phyloP scores from a whole-genome alignment of 2,888 invertebrate species.

The Calephelis perditalis region DNA sequence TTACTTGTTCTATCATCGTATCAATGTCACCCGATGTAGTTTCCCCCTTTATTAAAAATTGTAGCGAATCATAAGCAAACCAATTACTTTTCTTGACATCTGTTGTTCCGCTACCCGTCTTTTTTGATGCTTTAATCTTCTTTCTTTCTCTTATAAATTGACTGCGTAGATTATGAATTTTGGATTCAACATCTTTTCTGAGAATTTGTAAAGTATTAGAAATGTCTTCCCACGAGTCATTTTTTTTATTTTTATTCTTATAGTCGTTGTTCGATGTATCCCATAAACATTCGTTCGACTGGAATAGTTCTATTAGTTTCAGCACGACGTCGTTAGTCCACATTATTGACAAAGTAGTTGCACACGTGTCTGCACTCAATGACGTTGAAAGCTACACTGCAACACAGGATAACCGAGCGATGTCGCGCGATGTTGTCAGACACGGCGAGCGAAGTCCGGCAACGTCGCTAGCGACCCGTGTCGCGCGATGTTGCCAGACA shows the following conservation, averaged over 20 bases:
- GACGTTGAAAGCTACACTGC: slow-evolving; percentile 16
- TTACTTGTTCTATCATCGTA: too few species aligned
- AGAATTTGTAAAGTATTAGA: background rate
- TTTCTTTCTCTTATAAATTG: background rate
- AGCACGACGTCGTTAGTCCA: slow-evolving; percentile 22
- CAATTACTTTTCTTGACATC: background rate
- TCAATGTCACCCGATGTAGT: too few species aligned
- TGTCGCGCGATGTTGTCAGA: too few species aligned
- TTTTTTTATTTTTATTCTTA: background rate
- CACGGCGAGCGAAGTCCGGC: background rate
- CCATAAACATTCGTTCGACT: slow-evolving; percentile 18
- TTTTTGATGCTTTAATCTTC: background rate
- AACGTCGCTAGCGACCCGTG: background rate
- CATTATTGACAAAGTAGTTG: slow-evolving; percentile 18
- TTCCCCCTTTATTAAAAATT: background rate
- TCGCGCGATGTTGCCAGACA: slow-evolving; percentile 20
- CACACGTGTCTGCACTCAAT: slow-evolving; percentile 20
- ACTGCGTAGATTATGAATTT: background rate
- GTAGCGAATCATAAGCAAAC: background rate
- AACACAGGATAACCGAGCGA: background rate
- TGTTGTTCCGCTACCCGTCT: background rate
- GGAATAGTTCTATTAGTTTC: slow-evolving; percentile 22
- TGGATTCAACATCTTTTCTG: background rate
- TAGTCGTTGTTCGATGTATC: background rate
- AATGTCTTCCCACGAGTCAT: background rate